Evolutionary conservation across 2,797 vertebrate genomes (phyloP).

Genomic region (Hydrocynus forskahlii): DNA sequence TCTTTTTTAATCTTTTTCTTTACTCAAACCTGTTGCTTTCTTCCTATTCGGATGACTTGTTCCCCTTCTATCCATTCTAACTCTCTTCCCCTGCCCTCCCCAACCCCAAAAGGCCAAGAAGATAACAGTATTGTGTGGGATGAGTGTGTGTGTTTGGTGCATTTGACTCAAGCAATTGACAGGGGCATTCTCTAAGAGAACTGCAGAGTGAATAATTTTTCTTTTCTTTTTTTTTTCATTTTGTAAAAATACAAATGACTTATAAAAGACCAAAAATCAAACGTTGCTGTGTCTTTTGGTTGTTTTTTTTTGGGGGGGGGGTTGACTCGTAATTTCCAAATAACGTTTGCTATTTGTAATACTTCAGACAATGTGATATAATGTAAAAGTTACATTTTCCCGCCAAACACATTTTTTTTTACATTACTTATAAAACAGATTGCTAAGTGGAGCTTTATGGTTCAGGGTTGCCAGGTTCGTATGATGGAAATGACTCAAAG

Average conservation of each 20-base stretch:
- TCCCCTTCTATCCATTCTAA: constrained; percentile 49
- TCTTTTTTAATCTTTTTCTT: constrained; percentile 47
- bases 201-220: constrained; percentile 74
- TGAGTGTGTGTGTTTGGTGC: constrained; percentile 64
- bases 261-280: constrained; percentile 77
- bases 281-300: constrained; percentile 39
- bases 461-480: no score
- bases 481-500: no score
- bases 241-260: constrained; percentile 83
- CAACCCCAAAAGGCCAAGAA: constrained; percentile 76
- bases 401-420: no score
- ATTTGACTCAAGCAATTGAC: constrained; percentile 66
- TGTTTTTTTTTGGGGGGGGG: no score
- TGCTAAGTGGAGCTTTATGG: no score
- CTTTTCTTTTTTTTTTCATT: constrained; percentile 72
- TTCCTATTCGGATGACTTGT: constrained; percentile 41
- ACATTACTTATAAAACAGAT: no score
- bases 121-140: constrained; percentile 84
- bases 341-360: no score
- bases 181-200: constrained; percentile 78
- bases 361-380: no score
- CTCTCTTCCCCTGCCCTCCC: constrained; percentile 49
- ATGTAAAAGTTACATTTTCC: no score
- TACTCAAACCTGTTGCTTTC: constrained; percentile 50
- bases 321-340: no score